Conservation (phyloP, 30 jellyfish, hydroid and myxozoan genomes). For the Hydra vulgaris region DNA sequence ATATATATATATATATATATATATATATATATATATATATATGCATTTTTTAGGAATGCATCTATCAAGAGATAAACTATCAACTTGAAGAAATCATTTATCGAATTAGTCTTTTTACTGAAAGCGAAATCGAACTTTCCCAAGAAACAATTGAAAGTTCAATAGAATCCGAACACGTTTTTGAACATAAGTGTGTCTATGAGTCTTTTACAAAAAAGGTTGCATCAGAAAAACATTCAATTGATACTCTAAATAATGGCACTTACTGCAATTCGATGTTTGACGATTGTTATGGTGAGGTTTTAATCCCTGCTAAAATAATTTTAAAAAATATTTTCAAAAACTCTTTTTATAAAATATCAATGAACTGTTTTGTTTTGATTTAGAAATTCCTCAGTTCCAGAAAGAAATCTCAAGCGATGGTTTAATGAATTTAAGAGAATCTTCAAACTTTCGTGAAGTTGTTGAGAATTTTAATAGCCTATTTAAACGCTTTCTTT, state of each 20-base stretch:
- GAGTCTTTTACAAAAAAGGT: neutral
- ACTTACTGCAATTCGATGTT: neutral
- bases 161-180: neutral
- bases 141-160: neutral
- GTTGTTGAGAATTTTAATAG: neutral
- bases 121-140: neutral
- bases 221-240: neutral
- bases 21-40: too few relatives aligned
- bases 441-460: too few relatives aligned
- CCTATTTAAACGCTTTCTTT: neutral
- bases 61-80: slow-evolving; percentile 14
- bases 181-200: neutral
- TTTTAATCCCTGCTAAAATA: too few relatives aligned
- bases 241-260: neutral
- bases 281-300: neutral
- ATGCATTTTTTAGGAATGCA: neutral
- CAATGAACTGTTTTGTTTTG: too few relatives aligned
- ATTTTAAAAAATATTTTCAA: too few relatives aligned
- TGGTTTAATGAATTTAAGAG: too few relatives aligned
- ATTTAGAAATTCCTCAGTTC: too few relatives aligned
- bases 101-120: slow-evolving; percentile 9
- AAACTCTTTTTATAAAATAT: too few relatives aligned
- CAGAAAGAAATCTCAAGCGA: too few relatives aligned
- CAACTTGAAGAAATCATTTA: slow-evolving; percentile 21
- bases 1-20: too few relatives aligned